Evolutionary conservation across 1,140 invertebrate species (phyloP).

Genomic region (Penaeus chinensis): DNA sequence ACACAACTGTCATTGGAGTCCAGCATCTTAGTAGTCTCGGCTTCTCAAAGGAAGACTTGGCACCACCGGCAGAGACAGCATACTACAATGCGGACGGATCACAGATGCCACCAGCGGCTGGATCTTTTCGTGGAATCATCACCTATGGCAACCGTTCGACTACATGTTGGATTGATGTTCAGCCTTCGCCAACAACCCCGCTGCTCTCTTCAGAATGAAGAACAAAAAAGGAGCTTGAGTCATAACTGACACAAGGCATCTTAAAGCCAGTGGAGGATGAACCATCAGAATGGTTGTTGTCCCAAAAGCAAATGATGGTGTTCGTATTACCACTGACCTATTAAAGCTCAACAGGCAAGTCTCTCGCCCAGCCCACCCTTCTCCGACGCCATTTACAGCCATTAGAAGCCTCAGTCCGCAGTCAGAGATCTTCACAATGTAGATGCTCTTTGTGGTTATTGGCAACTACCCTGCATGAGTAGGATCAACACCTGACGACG

Average conservation of each 20-base stretch:
- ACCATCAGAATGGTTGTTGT: neutral
- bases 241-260: neutral
- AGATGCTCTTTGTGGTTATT: neutral
- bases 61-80: no score
- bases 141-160: no score
- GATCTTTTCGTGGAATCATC: neutral
- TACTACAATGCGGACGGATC: no score
- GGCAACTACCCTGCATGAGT: no score
- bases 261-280: neutral
- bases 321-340: neutral
- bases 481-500: neutral
- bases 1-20: neutral
- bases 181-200: no score
- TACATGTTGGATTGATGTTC: no score
- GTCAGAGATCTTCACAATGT: neutral
- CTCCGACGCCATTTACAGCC: neutral
- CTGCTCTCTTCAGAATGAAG: neutral
- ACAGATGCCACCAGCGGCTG: no score
- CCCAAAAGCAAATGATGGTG: neutral
- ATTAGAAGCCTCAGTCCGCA: neutral
- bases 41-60: neutral
- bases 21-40: neutral
- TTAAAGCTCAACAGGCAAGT: neutral
- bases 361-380: neutral
- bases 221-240: neutral